Evolutionary conservation across 2,888 invertebrate species (phyloP), one percentile per base, ranked within the genome.

Genomic region (Trichogramma evanescens): DNA sequence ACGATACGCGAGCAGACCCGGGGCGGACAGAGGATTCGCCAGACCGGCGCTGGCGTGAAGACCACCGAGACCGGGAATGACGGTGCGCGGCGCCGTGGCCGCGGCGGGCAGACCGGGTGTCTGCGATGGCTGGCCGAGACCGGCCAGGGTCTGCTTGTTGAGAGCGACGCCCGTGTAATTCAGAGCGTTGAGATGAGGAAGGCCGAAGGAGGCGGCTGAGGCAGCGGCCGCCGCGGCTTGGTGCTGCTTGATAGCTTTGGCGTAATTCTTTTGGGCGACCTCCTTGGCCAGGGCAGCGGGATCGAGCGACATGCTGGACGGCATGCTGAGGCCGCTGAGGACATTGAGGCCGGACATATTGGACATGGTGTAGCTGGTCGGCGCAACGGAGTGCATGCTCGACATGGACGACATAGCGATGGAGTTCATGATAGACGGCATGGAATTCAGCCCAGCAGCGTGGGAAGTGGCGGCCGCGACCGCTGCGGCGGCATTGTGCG

Each of bases 181-280:
- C 42, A 86, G 78, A 2, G 86, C 85, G 62, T 84, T 83, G 46
- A 86, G 76, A 13, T 83, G 83, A 68, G 80, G 82, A 45, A 77
- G 67, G 4, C 69, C 71, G 64, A 68, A 74, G 52, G 66, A 67
- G 60, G 65, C 67, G 55, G 62, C 62, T 56, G 65, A 68, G 7
- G 59, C 63, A 0, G 57, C 64, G 46, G 66, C 70, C 63, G 68
- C 70, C 0, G 66, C 76, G 42, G 80, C 80, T 52, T 81, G 81
- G 6, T 84, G 85, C 66, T 85, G 75, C 72, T 87, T 86, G 53
- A 89, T 82, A 9, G 87, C 88, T 75, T 89, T 89, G 45, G 89
- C 87, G 77, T 90, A 90, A 75, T 87, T 90, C 79, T 90, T 90
- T 75, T 90, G 90, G 46, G 90, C 90, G 65, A 89, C 88, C 72